These are phyloP conservation scores for Scolopax mira DNA, from an alignment of 2,113 vertebrate genomes.

Conservation along the genomic window DNA sequence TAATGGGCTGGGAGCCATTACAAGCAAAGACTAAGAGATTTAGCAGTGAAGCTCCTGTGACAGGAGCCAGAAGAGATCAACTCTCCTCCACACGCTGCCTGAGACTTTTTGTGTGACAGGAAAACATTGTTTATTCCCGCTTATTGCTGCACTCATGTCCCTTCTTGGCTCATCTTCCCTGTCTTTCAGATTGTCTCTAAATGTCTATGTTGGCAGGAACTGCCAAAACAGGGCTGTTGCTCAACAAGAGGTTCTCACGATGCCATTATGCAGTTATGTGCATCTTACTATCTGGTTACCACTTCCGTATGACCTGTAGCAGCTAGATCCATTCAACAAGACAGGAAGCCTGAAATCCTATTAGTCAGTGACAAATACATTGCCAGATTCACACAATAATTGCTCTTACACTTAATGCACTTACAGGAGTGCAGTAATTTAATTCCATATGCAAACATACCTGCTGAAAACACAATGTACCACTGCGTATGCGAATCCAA, in stretches of 20 bases:
- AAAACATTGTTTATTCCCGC: not conserved
- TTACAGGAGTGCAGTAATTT: not conserved
- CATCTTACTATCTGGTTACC: not conserved
- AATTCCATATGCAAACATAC: not conserved
- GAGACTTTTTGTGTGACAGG: not conserved
- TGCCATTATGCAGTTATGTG: not conserved
- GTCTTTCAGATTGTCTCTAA: not conserved
- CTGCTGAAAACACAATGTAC: not conserved
- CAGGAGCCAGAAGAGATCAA: not conserved
- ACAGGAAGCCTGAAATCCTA: not conserved
- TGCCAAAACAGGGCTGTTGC: not conserved
- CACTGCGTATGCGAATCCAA: constrained; percentile 17
- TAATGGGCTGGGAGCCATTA: not conserved
- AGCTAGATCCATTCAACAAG: not conserved
- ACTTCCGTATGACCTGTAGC: not conserved
- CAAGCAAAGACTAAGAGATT: not conserved
- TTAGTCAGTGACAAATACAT: not conserved
- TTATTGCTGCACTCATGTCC: not conserved
- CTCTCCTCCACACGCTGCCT: not conserved
- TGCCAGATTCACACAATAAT: constrained; percentile 10
- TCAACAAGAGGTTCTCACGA: not conserved
- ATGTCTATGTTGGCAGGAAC: not conserved
- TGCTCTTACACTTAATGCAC: not conserved
- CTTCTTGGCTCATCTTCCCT: not conserved
- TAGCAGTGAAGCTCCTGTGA: not conserved